These are phyloP conservation scores for Resseliella maxima DNA, from an alignment of 2,888 invertebrate genomes.

Conservation along the genomic window DNA sequence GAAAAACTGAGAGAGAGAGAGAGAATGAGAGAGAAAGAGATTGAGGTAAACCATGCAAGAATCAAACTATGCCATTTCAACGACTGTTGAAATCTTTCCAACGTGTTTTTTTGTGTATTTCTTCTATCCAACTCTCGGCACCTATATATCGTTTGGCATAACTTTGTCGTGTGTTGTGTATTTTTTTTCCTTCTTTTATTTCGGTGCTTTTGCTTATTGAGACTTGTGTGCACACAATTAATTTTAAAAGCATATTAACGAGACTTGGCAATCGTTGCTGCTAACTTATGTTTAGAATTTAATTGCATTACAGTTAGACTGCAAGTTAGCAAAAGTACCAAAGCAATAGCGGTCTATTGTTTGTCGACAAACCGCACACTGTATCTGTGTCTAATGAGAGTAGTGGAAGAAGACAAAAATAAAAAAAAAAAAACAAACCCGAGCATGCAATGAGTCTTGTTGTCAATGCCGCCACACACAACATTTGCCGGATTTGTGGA, in stretches of 20 bases:
- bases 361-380: background rate
- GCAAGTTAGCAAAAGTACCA: background rate
- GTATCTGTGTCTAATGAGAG: background rate
- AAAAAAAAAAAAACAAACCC: background rate
- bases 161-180: too few species aligned
- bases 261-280: conserved; percentile 35
- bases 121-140: background rate
- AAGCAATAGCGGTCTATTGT: background rate
- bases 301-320: conserved; percentile 40
- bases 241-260: conserved; percentile 39
- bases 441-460: background rate
- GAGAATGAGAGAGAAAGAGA: background rate
- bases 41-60: background rate
- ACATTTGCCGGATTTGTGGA: conserved; percentile 7
- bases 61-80: conserved; percentile 41
- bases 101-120: background rate
- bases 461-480: conserved; percentile 13
- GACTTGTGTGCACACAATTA: conserved; percentile 43
- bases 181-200: background rate
- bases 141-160: background rate
- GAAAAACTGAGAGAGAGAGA: background rate
- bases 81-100: background rate
- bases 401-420: background rate
- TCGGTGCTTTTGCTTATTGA: background rate
- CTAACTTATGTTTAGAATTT: conserved; percentile 48